Conservation (phyloP, 2,888 invertebrate genomes). For the Drosophila nigricruria region DNA sequence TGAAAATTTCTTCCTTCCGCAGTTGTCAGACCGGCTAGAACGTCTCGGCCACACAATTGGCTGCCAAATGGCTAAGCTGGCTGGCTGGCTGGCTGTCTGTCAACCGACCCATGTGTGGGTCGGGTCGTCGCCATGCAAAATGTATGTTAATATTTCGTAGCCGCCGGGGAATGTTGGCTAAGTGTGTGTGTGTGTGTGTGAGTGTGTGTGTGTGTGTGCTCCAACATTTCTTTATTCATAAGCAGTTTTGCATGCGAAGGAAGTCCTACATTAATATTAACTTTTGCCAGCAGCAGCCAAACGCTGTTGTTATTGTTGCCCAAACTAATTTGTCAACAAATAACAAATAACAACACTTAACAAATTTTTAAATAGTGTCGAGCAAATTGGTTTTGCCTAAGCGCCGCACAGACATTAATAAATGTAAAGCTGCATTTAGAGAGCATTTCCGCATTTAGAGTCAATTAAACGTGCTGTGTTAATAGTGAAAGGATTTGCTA, state of each 20-base stretch:
- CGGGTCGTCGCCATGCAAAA: slow-evolving; percentile 42
- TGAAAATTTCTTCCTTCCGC: slow-evolving; percentile 76
- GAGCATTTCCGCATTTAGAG: slow-evolving; percentile 32
- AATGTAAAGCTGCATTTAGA: slow-evolving; percentile 23
- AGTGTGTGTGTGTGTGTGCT: slow-evolving; percentile 21
- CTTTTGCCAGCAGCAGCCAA: slow-evolving; percentile 29
- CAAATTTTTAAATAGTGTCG: slow-evolving; percentile 56
- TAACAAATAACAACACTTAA: too few species aligned
- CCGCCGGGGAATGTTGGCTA: slow-evolving; percentile 21
- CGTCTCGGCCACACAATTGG: slow-evolving; percentile 69
- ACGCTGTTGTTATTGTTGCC: slow-evolving; percentile 4
- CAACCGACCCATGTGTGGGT: slow-evolving; percentile 40
- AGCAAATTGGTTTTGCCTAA: slow-evolving; percentile 58
- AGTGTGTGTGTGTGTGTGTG: slow-evolving; percentile 14
- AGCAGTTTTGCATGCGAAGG: slow-evolving; percentile 49
- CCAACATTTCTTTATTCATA: slow-evolving; percentile 61
- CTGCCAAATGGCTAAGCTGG: slow-evolving; percentile 71
- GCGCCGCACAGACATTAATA: slow-evolving; percentile 20
- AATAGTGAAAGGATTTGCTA: slow-evolving; percentile 18
- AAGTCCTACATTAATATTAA: slow-evolving; percentile 69
- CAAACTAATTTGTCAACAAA: slow-evolving; percentile 61
- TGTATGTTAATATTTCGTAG: slow-evolving; percentile 49
- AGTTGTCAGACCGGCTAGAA: slow-evolving; percentile 39
- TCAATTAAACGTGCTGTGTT: slow-evolving; percentile 27
- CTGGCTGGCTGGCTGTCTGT: slow-evolving; percentile 48